A percentile compares a stretch with the other conserved stretches of the same genome.
Evolutionary conservation across 2,888 invertebrate genomes (phyloP).

Genomic region (Endomychus coccineus): DNA sequence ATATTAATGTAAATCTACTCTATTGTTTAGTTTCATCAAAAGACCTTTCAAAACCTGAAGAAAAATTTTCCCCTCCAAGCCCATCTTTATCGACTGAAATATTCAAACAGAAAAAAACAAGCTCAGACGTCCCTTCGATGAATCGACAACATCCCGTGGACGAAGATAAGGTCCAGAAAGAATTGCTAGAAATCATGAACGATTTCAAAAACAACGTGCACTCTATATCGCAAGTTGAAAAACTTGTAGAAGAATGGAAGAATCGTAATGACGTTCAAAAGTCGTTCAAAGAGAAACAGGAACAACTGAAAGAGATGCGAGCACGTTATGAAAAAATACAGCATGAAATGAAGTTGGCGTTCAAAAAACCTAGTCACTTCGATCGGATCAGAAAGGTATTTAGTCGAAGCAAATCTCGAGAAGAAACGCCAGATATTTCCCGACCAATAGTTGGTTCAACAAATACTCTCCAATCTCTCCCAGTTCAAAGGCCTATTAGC

Average conservation of each 20-base stretch:
- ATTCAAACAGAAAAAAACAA: too few relatives aligned
- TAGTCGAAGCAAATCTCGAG: constrained; percentile 16
- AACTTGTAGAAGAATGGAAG: constrained; percentile 79
- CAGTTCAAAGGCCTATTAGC: constrained; percentile 54
- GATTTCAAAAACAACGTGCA: constrained; percentile 86
- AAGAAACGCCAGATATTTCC: constrained; percentile 24
- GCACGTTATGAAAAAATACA: constrained; percentile 78
- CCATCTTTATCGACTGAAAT: too few relatives aligned
- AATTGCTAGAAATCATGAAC: constrained; percentile 77
- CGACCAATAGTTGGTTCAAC: constrained; percentile 14
- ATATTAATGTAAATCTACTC: too few relatives aligned
- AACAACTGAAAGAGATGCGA: constrained; percentile 71
- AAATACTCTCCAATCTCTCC: not conserved
- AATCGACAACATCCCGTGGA: too few relatives aligned
- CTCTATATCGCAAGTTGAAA: constrained; percentile 76
- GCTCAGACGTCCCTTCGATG: too few relatives aligned
- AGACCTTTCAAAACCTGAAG: too few relatives aligned
- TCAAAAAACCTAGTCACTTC: constrained; percentile 73
- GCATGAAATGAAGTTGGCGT: constrained; percentile 63
- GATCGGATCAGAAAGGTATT: constrained; percentile 53
- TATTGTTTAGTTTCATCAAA: too few relatives aligned
- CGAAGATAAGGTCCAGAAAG: constrained; percentile 59
- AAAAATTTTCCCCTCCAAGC: too few relatives aligned
- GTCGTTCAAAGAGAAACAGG: constrained; percentile 77
- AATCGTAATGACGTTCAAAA: constrained; percentile 81